Evolutionary conservation across 2,113 vertebrate species (phyloP), one percentile per base, ranked within the genome.

Genomic region (Acrocephalus kingi): DNA sequence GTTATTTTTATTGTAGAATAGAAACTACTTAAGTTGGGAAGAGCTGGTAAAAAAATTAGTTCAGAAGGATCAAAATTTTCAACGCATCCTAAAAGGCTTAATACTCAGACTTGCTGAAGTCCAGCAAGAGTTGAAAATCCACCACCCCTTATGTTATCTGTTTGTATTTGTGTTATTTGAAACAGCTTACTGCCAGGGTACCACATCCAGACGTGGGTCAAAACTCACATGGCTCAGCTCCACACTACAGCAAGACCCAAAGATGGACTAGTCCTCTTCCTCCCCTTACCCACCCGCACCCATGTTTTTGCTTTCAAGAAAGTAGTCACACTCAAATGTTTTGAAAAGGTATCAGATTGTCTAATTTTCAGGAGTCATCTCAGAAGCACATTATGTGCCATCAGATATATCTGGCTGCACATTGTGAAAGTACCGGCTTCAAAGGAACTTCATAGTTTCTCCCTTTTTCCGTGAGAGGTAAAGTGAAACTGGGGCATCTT

Each of bases 391-490:
- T 35, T 39, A 19, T 7, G 18, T 23, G 33, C 12, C 45, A 64
- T 63, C 7, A 61, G 37, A 48, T 3, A 4, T 39, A 35, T 2
- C 28, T 61, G 37, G 15, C 43, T 11, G 3, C 9, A 66, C 39
- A 49, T 4, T 63, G 9, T 31, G 16, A 55, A 94, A 75, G 52
- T 45, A n/a, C 2, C 15, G 72, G 4, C 30, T 25, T 89, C 33
- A 19, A 31, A 48, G 9, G 28, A 41, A 30, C 7, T 30, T 85
- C 30, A 16, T 3, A 4, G 0, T 35, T 91, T 71, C 25, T 8
- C 10, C 2, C 2, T 62, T 86, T 88, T 35, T 11, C 15, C 1
- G 0, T 7, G 7, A 55, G 20, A 71, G 3, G 1, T 7, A 39
- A 74, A 54, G 9, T 1, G 3, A 74, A 71, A 19, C 14, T 75